Evolutionary conservation across 2,797 vertebrate genomes (phyloP).

Genomic region (Microhierax caerulescens): DNA sequence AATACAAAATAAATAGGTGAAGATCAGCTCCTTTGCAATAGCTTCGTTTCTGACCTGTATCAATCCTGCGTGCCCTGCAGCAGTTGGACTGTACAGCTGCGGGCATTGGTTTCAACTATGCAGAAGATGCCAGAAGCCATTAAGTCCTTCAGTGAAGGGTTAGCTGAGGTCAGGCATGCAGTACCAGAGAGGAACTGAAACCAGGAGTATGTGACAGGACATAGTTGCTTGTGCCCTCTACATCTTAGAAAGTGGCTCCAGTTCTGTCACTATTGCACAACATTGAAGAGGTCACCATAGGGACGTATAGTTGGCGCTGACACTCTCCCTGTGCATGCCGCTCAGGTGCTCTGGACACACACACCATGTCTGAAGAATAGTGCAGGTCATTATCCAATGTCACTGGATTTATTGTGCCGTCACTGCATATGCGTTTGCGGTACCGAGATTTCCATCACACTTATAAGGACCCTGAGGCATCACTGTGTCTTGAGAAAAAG

Average conservation of each 20-base stretch:
- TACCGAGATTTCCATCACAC: background rate
- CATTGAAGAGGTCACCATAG: background rate
- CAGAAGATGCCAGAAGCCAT: background rate
- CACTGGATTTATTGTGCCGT: background rate
- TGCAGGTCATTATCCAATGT: background rate
- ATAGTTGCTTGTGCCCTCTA: background rate
- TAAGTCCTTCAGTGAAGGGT: background rate
- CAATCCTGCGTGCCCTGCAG: background rate
- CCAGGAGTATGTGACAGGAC: background rate
- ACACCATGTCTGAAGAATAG: fast-evolving
- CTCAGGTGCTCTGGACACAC: background rate
- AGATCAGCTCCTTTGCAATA: background rate
- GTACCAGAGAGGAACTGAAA: background rate
- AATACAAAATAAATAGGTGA: background rate
- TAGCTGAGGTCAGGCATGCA: background rate
- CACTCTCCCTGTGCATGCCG: fast-evolving
- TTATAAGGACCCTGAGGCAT: background rate
- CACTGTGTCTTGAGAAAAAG: background rate
- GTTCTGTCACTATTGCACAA: background rate
- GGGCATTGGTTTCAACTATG: fast-evolving
- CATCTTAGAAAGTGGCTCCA: background rate
- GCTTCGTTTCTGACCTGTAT: background rate
- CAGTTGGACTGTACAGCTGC: background rate
- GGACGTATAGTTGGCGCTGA: fast-evolving
- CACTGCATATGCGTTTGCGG: fast-evolving